phyloP scores from a whole-genome alignment of 2,113 vertebrate genomes.

The Chaetura pelagica region DNA sequence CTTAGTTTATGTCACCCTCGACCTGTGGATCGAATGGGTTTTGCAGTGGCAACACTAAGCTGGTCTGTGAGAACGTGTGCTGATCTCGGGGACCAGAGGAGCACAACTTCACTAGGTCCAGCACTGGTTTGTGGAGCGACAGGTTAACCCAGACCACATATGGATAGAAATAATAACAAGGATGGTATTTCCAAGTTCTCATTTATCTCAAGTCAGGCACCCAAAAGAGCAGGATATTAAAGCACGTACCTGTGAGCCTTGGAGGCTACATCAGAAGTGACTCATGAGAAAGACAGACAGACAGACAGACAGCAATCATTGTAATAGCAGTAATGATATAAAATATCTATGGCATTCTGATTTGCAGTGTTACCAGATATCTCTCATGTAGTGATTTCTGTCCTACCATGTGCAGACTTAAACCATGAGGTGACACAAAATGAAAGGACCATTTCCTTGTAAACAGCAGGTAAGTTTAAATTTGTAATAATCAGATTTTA shows the following conservation, averaged over 20 bases:
- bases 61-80: background rate
- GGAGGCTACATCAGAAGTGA: background rate
- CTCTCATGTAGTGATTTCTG: background rate
- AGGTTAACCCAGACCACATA: background rate
- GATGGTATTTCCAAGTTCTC: background rate
- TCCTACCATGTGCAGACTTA: background rate
- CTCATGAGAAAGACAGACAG: background rate
- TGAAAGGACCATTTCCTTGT: background rate
- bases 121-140: background rate
- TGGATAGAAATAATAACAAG: background rate
- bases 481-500: constrained; percentile 30
- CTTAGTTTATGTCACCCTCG: background rate
- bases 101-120: background rate
- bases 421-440: background rate
- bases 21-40: background rate
- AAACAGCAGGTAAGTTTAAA: constrained; percentile 13
- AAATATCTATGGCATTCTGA: background rate
- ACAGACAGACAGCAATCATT: background rate
- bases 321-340: background rate
- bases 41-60: background rate
- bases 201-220: background rate
- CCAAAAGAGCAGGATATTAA: background rate
- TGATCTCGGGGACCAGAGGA: background rate
- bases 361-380: background rate
- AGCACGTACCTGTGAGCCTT: background rate